Percentiles rank a stretch among this genome's conserved stretches.
Conservation (phyloP, 1,140 invertebrate species). For the Gyrodactylus bullatarudis region DNA sequence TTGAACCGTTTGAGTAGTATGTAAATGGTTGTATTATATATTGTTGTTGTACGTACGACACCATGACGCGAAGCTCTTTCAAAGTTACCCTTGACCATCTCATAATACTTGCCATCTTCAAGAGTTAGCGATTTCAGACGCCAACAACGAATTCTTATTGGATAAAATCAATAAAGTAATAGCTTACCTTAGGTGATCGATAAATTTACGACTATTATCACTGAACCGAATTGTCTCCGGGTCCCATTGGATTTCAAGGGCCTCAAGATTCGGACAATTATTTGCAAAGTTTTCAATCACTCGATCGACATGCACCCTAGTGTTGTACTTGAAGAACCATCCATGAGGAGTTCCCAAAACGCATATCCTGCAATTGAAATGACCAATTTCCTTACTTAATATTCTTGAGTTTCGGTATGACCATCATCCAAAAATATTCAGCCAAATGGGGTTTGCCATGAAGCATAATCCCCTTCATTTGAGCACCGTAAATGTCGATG, state of each 20-base stretch:
- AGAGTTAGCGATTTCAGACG: constrained; percentile 24
- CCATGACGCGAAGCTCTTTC: constrained; percentile 75
- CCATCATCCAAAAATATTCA: constrained; percentile 71
- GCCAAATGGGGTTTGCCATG: constrained; percentile 87
- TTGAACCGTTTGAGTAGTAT: constrained; percentile 62
- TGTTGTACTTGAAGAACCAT: constrained; percentile 53
- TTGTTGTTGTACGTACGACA: constrained; percentile 70
- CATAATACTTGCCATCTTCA: constrained; percentile 92
- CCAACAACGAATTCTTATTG: constrained; percentile 21
- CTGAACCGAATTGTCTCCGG: constrained; percentile 85
- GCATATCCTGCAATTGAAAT: constrained; percentile 39
- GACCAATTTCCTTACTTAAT: constrained; percentile 32
- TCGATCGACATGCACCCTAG: constrained; percentile 47
- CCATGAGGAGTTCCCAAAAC: constrained; percentile 84
- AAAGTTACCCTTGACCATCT: constrained; percentile 94
- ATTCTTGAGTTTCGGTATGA: constrained; percentile 51
- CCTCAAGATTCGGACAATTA: constrained; percentile 48
- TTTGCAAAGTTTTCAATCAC: constrained; percentile 83
- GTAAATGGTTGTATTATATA: constrained; percentile 37
- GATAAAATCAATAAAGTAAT: background rate
- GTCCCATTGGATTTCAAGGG: constrained; percentile 82
- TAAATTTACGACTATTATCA: constrained; percentile 72
- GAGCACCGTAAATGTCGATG: constrained; percentile 46
- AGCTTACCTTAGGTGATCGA: constrained; percentile 18
- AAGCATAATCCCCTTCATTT: constrained; percentile 47